Percentiles rank a stretch among this genome's conserved stretches.
Evolutionary conservation across 2,113 vertebrate genomes (phyloP).

Genomic region (Mustela lutreola): DNA sequence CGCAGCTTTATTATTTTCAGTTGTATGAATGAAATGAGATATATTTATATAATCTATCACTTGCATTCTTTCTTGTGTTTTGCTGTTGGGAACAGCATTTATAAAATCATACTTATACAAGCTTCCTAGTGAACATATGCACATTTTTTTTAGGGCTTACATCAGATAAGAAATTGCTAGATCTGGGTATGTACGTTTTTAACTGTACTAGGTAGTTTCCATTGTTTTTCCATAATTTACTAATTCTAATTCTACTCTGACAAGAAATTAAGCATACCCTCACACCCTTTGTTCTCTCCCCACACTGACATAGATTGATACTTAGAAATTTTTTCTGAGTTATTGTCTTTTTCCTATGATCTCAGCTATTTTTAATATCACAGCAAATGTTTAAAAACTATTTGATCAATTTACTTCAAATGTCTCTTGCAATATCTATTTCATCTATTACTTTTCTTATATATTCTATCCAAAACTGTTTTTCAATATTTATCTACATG

Average conservation of each 20-base stretch:
- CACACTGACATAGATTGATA: neutral
- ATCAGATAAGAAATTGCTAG: neutral
- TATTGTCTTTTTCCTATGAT: neutral
- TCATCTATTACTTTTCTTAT: neutral
- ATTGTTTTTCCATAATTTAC: neutral
- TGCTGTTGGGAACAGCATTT: neutral
- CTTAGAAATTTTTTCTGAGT: neutral
- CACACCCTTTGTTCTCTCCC: neutral
- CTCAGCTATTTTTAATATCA: neutral
- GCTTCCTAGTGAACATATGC: neutral
- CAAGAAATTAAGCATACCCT: neutral
- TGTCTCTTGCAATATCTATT: neutral
- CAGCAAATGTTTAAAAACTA: neutral
- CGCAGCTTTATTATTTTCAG: neutral
- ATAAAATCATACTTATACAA: neutral
- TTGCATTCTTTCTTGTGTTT: neutral
- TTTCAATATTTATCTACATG: neutral
- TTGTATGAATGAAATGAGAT: conserved; percentile 12
- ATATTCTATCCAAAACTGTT: neutral
- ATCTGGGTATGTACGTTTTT: neutral
- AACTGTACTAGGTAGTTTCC: neutral
- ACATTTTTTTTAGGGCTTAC: neutral
- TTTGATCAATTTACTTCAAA: neutral
- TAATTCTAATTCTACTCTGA: neutral
- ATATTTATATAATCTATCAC: neutral